Evolutionary conservation across 2,888 invertebrate species (phyloP).

Genomic region (Plebejus argus): DNA sequence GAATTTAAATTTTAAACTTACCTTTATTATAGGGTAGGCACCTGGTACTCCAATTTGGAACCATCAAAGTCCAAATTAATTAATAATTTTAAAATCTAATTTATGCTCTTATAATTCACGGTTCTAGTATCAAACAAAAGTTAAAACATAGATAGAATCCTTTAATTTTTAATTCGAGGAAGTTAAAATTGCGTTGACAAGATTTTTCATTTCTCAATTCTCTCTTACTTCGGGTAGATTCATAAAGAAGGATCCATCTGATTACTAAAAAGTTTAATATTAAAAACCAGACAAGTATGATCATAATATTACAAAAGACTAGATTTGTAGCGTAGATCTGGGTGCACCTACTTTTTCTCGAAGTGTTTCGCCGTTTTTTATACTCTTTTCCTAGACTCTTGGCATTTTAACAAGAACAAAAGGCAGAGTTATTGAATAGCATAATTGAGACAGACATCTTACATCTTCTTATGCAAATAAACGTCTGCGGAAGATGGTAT

Average conservation of each 20-base stretch:
- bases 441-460: slow-evolving; percentile 16
- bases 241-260: too few species aligned
- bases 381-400: neutral
- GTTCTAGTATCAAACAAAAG: neutral
- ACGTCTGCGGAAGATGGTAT: slow-evolving; percentile 4
- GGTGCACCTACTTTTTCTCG: too few species aligned
- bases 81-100: neutral
- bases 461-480: slow-evolving; percentile 30
- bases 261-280: too few species aligned
- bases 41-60: neutral
- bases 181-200: neutral
- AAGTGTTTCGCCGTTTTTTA: too few species aligned
- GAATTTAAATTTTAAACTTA: slow-evolving; percentile 7
- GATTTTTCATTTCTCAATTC: neutral
- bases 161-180: neutral
- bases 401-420: neutral
- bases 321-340: too few species aligned
- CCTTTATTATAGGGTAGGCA: neutral
- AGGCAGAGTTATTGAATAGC: neutral
- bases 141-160: neutral
- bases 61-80: neutral
- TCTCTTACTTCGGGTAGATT: neutral
- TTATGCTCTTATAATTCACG: too few species aligned
- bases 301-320: too few species aligned
- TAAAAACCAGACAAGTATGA: too few species aligned